Evolutionary conservation across 2,113 vertebrate genomes (phyloP).

Genomic region (Colistium nudipinnis): DNA sequence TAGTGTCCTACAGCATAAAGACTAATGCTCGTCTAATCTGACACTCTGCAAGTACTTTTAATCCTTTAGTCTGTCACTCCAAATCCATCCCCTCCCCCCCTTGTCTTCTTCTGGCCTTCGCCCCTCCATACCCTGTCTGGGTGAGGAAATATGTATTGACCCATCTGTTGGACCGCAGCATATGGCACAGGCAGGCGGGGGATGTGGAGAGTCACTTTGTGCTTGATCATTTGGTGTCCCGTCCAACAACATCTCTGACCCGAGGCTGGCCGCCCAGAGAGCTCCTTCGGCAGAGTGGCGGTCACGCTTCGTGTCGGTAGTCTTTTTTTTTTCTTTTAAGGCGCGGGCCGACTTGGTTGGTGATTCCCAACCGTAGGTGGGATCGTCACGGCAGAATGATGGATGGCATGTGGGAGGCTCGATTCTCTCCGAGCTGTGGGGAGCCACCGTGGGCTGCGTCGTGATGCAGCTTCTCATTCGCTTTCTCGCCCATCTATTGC

Average conservation of each 20-base stretch:
- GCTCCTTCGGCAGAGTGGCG: slow-evolving; percentile 11
- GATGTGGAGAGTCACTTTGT: slow-evolving; percentile 19
- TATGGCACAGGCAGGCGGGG: slow-evolving; percentile 29
- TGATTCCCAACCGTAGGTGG: slow-evolving; percentile 49
- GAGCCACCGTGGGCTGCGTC: slow-evolving; percentile 54
- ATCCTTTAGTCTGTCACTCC: slow-evolving; percentile 25
- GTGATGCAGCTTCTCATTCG: slow-evolving; percentile 51
- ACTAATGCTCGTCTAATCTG: slow-evolving; percentile 31
- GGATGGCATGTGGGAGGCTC: slow-evolving; percentile 58
- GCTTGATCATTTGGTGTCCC: too few relatives aligned
- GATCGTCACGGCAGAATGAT: slow-evolving; percentile 50
- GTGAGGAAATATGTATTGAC: slow-evolving; percentile 44
- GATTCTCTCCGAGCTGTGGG: slow-evolving; percentile 49
- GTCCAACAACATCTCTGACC: slow-evolving; percentile 27
- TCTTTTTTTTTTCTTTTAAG: slow-evolving; percentile 15
- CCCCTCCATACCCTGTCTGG: slow-evolving; percentile 26
- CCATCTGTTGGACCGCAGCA: slow-evolving; percentile 56
- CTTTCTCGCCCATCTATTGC: slow-evolving; percentile 35
- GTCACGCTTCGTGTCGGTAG: not conserved
- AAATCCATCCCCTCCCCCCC: slow-evolving; percentile 27
- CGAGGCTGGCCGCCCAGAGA: not conserved
- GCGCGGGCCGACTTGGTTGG: slow-evolving; percentile 31
- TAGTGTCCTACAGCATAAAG: slow-evolving; percentile 2
- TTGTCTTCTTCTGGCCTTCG: slow-evolving; percentile 20
- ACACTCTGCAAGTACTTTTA: slow-evolving; percentile 41